Evolutionary conservation across 2,888 invertebrate genomes (phyloP).

Genomic region (Diabrotica balteata): DNA sequence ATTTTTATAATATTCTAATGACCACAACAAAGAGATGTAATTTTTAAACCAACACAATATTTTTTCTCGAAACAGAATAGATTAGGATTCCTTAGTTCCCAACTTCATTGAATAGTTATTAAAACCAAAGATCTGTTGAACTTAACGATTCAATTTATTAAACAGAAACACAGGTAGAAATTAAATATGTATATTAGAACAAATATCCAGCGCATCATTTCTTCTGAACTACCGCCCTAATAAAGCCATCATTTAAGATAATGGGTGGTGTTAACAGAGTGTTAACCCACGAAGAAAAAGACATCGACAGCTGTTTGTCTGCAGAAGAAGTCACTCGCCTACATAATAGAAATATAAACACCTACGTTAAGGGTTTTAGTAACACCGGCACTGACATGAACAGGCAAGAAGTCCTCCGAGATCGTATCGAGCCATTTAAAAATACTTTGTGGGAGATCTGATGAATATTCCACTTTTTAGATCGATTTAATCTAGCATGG

Average conservation of each 20-base stretch:
- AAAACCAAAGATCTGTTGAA: no score
- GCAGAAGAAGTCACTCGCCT: slow-evolving; percentile 37
- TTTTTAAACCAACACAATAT: no score
- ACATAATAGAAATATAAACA: slow-evolving; percentile 45
- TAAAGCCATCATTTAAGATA: slow-evolving; percentile 42
- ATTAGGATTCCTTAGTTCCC: no score
- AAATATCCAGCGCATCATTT: not conserved
- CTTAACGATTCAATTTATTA: no score
- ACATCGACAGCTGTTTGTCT: slow-evolving; percentile 39
- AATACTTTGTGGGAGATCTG: slow-evolving; percentile 5
- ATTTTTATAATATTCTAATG: no score
- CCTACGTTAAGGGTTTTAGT: slow-evolving; percentile 40
- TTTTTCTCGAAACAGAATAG: no score
- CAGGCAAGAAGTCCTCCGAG: slow-evolving; percentile 31
- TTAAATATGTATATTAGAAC: slow-evolving; percentile 16
- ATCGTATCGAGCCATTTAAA: slow-evolving; percentile 16
- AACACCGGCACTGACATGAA: slow-evolving; percentile 39
- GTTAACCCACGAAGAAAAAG: slow-evolving; percentile 33
- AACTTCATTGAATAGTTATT: no score
- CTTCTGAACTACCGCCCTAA: slow-evolving; percentile 22
- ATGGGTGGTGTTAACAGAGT: slow-evolving; percentile 39
- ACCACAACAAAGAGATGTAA: no score
- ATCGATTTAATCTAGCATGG: no score
- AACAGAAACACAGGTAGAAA: slow-evolving; percentile 5
- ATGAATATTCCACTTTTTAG: not conserved